Evolutionary conservation across 2,888 invertebrate species (phyloP).

Genomic region (Drosophila buzzatii): DNA sequence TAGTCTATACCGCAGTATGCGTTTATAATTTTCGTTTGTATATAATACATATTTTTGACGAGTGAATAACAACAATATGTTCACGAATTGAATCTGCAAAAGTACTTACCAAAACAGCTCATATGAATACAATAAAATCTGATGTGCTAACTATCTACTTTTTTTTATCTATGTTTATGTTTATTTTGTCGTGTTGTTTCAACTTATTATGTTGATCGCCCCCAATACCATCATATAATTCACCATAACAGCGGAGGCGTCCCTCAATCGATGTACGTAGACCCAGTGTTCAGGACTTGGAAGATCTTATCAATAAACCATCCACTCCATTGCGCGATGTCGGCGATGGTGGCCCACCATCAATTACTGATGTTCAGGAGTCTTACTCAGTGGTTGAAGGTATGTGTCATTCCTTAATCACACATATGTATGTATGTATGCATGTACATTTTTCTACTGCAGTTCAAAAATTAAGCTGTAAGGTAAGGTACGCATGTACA

Average conservation of each 20-base stretch:
- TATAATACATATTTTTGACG: conserved; percentile 31
- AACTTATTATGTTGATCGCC: conserved; percentile 11
- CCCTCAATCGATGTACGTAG: conserved; percentile 96
- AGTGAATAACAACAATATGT: conserved; percentile 23
- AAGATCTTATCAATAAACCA: conserved; percentile 95
- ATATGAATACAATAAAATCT: not conserved
- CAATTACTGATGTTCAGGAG: conserved; percentile 96
- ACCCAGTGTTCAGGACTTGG: conserved; percentile 95
- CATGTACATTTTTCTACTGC: conserved; percentile 23
- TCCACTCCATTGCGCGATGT: conserved; percentile 94
- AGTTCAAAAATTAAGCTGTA: not conserved
- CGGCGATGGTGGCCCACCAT: conserved; percentile 93
- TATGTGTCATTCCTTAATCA: conserved; percentile 83
- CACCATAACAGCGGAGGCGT: conserved; percentile 89
- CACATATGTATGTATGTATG: conserved; percentile 35
- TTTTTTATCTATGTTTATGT: conserved; percentile 11
- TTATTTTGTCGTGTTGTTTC: conserved; percentile 10
- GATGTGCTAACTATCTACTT: conserved; percentile 2
- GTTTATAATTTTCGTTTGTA: conserved; percentile 37
- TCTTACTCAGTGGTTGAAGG: conserved; percentile 99
- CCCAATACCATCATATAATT: conserved; percentile 17
- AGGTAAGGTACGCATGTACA: not conserved
- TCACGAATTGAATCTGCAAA: conserved; percentile 18
- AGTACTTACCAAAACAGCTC: conserved; percentile 5
- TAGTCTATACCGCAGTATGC: conserved; percentile 24